Base-by-base conservation (phyloP, 2,797 vertebrate species). In the Poecile montanus region DNA sequence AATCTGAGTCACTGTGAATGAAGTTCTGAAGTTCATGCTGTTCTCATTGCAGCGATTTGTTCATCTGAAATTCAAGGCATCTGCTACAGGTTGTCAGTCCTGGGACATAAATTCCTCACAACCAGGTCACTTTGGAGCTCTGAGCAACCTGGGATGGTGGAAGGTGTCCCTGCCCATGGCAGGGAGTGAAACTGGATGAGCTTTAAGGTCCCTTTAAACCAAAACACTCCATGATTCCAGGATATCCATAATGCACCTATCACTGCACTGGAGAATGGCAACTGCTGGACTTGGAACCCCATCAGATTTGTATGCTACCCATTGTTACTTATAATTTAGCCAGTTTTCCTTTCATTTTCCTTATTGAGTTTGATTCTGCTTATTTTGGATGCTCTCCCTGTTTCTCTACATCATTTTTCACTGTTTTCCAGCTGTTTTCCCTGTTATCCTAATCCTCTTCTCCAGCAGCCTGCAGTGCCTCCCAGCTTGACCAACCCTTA, bases 381-480 rank as follows among this genome's bases (percentile, higher is more conserved):
- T 91, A 8, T 61, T 92, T 93, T 92, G 83, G 95, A 89, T 67
- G 38, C 44, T 70, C 18, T 84, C 73, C 54, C 47, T 80, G 10
- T 73, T 88, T 70, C 42, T 88, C 6, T 27, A 51, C 48, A 42
- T 60, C 18, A 34, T 63, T 92, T 84, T 61, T 85, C 58, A 48
- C 36, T 70, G 18, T 48, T 93, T 76, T 27, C 56, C 70, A 62
- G 62, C 62, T 68, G 25, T 30, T 91, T 42, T 56, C 47, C 45
- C 47, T 72, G 29, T 60, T 88, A 47, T 20, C 60, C 90, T 87
- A 66, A 57, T 20, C 36, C 50, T 62, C 38, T 63, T 58, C 73
- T 91, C 58, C 74, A 91, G 77, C 60, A 76, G 77, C 73, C 70
- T 51, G 71, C 89, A 53, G 60, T 68, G 47, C n/a, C 32, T 75